Base-by-base conservation (phyloP, 2,888 invertebrate genomes). In the Athalia cordata region DNA sequence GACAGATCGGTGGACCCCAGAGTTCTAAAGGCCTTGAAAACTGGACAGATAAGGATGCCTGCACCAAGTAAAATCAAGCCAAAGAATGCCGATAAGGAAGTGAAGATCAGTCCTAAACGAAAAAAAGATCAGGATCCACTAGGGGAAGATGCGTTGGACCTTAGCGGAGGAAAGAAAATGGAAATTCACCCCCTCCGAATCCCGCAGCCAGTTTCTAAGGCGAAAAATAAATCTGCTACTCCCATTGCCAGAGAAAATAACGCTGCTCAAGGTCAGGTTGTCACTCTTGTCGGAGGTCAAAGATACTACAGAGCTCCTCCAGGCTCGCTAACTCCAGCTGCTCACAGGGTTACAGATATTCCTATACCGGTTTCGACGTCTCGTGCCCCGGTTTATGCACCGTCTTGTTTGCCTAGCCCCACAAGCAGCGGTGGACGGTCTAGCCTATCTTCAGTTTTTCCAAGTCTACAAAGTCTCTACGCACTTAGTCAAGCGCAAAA, bases 301-400 rank as follows among this genome's bases (percentile, higher is more conserved):
- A 82, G 83, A 45, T 88, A 85, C 47, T 88, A 88, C 59, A 81
- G 88, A 11, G 87, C 87, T 7, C 86, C 88, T 0, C 88, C 88
- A 0, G 88, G 88, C 0, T 88, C 87, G 0, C 79, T 87, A 4
- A 88, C 88, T 1, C 88, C 88, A 0, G 88, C 88, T 0, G 87
- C 84, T 6, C 86, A 87, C 75, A 84, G 87, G 2, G 83, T 87
- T 4, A 79, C 66, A 8, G 88, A 88, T 29, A 84, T 81, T 50
- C 83, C 84, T 0, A 57, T 81, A 4, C 83, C 86, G 0, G 77
- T 29, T 29, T 29, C 84, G 0, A 75, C 84, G 0, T 78, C 82
- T 0, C 85, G 88, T 2, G 65, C 83, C 0, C 88, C 88, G 0
- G 88, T 88, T 13, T 88, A 88, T 45, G 88, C 88, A 0, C 85